Base-by-base conservation (phyloP, 2,797 vertebrate species). In the Smutsia gigantea region DNA sequence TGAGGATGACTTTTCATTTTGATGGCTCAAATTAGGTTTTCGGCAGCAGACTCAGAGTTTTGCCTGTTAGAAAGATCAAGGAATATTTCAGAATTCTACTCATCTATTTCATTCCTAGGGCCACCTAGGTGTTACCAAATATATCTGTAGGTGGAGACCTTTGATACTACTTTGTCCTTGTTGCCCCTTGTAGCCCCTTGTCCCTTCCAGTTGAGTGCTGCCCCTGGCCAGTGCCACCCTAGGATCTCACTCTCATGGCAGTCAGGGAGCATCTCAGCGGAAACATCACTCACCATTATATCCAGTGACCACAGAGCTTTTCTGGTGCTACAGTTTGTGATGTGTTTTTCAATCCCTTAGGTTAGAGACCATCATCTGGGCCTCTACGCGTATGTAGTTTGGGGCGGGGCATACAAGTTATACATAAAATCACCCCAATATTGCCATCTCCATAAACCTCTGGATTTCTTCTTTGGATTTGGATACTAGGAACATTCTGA, bases 361-460 rank as follows among this genome's bases (percentile, higher is more conserved):
- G 42, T 31, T 86, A 74, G 6, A 63, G 29, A 86, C 4, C 0
- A 2, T 72, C 51, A 49, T 13, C 49, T 74, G 87, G 61, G 27
- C 37, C 53, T 57, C 37, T 10, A 61, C 29, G 49, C 25, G 9
- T 63, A 19, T 53, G 31, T 25, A 69, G n/a, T 31, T 87, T 34
- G 55, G 37, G 83, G 11, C 17, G 61, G 63, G 42, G 23, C 71
- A 7, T 49, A 57, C 15, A 57, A 31, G 55, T 77, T 71, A 55
- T 18, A 57, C 27, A 64, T 83, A 96, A 94, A 87, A 83, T 91
- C 55, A 84, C 46, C 59, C 31, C 53, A 77, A 57, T 31, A 71
- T 31, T 83, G 21, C n/a, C 39, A 25, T 66, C 59, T 74, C 82
- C 29, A 46, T 23, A 53, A 87, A 68, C 29, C 12, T 90, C 59